A percentile compares a stretch with the other conserved stretches of the same genome.
phyloP scores from a whole-genome alignment of 2,888 invertebrate genomes.

The Callimorpha dominula region DNA sequence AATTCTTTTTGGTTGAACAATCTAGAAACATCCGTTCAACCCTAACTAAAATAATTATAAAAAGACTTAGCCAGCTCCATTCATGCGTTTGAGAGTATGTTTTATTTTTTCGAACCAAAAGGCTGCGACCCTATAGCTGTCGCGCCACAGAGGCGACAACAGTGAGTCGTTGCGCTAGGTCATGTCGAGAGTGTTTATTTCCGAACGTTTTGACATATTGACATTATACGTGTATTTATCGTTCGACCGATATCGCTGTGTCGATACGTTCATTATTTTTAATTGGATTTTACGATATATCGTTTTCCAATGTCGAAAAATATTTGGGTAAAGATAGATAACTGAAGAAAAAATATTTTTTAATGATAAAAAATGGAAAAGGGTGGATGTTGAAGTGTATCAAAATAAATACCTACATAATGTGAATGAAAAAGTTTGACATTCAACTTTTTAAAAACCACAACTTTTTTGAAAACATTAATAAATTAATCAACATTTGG shows the following conservation, averaged over 20 bases:
- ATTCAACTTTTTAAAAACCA: background rate
- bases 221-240: slow-evolving; percentile 36
- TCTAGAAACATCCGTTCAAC: background rate
- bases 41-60: background rate
- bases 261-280: slow-evolving; percentile 33
- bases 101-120: background rate
- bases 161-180: slow-evolving; percentile 65
- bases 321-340: background rate
- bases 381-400: too few species aligned
- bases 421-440: background rate
- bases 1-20: background rate
- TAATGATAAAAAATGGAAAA: too few species aligned
- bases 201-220: slow-evolving; percentile 53
- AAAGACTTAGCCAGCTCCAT: background rate
- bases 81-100: background rate
- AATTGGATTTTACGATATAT: slow-evolving; percentile 13
- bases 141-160: slow-evolving; percentile 62
- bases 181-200: slow-evolving; percentile 59
- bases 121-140: slow-evolving; percentile 29
- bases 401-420: too few species aligned
- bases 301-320: slow-evolving; percentile 11
- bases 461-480: background rate
- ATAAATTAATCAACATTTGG: background rate
- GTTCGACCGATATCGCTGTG: slow-evolving; percentile 27
- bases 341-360: background rate